Evolutionary conservation across 2,113 vertebrate genomes (phyloP).

Genomic region (Halcyon malimbica): DNA sequence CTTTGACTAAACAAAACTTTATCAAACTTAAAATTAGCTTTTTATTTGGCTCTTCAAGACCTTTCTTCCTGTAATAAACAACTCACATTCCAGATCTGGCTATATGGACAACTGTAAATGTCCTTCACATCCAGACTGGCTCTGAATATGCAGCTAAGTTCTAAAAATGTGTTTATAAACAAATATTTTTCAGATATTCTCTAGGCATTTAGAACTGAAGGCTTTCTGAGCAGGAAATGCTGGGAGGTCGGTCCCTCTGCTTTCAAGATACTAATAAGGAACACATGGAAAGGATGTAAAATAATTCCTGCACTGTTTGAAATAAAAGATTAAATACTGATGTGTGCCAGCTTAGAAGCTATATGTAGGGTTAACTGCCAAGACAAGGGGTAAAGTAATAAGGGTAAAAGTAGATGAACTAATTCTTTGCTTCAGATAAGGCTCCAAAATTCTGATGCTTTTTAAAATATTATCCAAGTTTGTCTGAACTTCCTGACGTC

Average conservation of each 20-base stretch:
- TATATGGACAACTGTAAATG: constrained; percentile 1
- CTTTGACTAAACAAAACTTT: constrained; percentile 50
- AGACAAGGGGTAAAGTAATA: neutral
- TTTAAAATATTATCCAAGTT: neutral
- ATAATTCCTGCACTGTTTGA: constrained; percentile 24
- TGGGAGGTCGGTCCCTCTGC: neutral
- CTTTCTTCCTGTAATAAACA: constrained; percentile 66
- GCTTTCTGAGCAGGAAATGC: constrained; percentile 29
- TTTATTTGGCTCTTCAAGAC: constrained; percentile 59
- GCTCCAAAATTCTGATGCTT: neutral
- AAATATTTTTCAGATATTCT: constrained; percentile 14
- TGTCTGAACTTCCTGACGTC: neutral
- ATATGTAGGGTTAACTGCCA: neutral
- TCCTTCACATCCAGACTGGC: neutral
- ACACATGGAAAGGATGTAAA: constrained; percentile 36
- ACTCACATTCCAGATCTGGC: constrained; percentile 29
- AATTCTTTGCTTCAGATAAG: neutral
- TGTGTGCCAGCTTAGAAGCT: neutral
- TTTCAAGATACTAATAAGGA: constrained; percentile 46
- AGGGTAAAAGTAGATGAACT: neutral
- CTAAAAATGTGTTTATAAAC: constrained; percentile 50
- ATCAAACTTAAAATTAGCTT: constrained; percentile 61
- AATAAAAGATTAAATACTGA: constrained; percentile 12
- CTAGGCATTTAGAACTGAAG: neutral
- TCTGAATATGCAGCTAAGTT: constrained; percentile 13